Percentiles rank a stretch among this genome's conserved stretches.
phyloP scores from a whole-genome alignment of 2,797 vertebrate species.

The Champsocephalus esox region DNA sequence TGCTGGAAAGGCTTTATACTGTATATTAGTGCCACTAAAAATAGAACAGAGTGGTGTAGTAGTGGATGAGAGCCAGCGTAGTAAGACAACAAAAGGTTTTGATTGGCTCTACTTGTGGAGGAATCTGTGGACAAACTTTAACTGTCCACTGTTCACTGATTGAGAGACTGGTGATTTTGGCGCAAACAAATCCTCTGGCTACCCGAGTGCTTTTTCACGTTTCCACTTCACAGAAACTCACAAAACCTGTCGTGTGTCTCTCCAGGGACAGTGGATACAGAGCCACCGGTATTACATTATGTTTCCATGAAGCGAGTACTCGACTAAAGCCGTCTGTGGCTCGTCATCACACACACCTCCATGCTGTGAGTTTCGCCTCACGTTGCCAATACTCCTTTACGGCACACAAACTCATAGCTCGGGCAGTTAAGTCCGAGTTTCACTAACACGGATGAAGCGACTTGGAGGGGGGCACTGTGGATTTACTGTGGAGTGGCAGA shows the following conservation, averaged over 20 bases:
- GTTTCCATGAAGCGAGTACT: slow-evolving; percentile 13
- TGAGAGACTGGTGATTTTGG: slow-evolving; percentile 49
- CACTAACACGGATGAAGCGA: slow-evolving; percentile 22
- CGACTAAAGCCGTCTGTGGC: slow-evolving; percentile 45
- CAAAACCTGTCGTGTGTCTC: slow-evolving; percentile 17
- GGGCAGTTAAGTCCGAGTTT: slow-evolving; percentile 18
- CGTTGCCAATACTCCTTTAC: slow-evolving; percentile 52
- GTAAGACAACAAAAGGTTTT: slow-evolving; percentile 48
- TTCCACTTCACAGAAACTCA: slow-evolving; percentile 14
- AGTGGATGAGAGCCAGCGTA: slow-evolving; percentile 42
- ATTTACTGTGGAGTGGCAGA: slow-evolving; percentile 65
- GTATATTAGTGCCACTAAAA: slow-evolving; percentile 46
- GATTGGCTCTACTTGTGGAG: slow-evolving; percentile 58
- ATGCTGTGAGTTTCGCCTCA: slow-evolving; percentile 36
- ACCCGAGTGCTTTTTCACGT: slow-evolving; percentile 9
- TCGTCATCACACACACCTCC: slow-evolving; percentile 50
- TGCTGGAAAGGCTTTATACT: slow-evolving; percentile 46
- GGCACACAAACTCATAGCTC: neutral
- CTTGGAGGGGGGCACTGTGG: slow-evolving; percentile 41
- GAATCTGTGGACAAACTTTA: slow-evolving; percentile 57
- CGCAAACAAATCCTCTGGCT: slow-evolving; percentile 19
- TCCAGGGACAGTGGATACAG: slow-evolving; percentile 12
- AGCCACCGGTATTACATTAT: slow-evolving; percentile 6
- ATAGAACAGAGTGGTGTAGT: slow-evolving; percentile 29
- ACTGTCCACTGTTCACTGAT: neutral